A percentile compares a stretch with the other conserved stretches of the same genome.
phyloP scores from a whole-genome alignment of 2,113 vertebrate species.

The Spea bombifrons region DNA sequence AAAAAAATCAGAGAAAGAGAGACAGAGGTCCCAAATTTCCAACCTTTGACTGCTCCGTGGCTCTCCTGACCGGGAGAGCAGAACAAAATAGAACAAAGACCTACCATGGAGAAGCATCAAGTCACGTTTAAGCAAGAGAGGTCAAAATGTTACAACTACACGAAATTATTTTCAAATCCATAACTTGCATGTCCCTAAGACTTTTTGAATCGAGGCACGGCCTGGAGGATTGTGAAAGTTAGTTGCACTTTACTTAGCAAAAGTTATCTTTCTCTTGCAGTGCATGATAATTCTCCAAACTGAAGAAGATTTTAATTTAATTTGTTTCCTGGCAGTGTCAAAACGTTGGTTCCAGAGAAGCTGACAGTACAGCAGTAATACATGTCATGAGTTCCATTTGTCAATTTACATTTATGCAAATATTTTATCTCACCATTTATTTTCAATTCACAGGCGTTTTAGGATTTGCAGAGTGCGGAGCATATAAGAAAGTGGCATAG shows the following conservation, averaged over 20 bases:
- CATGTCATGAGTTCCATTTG: constrained; percentile 23
- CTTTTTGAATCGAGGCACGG: background rate
- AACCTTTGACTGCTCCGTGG: background rate
- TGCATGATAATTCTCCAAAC: background rate
- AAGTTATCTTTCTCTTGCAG: constrained; percentile 8
- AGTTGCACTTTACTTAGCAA: background rate
- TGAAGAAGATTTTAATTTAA: background rate
- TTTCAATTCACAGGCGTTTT: constrained; percentile 32
- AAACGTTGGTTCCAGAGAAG: constrained; percentile 5
- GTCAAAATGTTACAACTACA: background rate
- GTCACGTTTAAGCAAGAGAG: background rate
- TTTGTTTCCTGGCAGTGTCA: background rate
- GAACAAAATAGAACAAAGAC: background rate
- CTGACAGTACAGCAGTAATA: constrained; percentile 12
- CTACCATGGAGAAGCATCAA: background rate
- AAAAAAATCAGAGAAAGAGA: constrained; percentile 10
- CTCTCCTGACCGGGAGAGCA: background rate
- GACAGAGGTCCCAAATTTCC: constrained; percentile 4
- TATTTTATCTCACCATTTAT: constrained; percentile 31
- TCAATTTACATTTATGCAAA: constrained; percentile 40
- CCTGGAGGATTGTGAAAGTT: background rate
- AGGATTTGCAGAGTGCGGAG: constrained; percentile 27
- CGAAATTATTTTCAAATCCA: background rate
- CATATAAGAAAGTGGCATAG: constrained; percentile 30
- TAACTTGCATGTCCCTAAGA: background rate